A percentile compares a stretch with the other conserved stretches of the same genome.
Evolutionary conservation across 2,888 invertebrate genomes (phyloP).

Genomic region (Automeris io): DNA sequence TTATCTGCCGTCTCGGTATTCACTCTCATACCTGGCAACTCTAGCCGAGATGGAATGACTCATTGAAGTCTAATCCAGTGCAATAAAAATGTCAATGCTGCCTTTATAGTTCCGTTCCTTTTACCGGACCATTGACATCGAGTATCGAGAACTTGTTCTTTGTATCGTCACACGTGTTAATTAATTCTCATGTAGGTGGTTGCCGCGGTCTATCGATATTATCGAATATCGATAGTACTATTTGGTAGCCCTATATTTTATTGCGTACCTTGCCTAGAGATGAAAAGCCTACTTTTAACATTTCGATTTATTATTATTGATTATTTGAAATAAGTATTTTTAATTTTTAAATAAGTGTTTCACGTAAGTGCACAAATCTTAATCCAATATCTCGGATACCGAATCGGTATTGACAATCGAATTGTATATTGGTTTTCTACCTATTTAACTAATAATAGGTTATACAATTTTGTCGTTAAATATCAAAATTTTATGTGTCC

Average conservation of each 20-base stretch:
- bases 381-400: too few relatives aligned
- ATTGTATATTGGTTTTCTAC: too few relatives aligned
- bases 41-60: slow-evolving; percentile 52
- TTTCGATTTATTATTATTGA: too few relatives aligned
- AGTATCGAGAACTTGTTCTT: slow-evolving; percentile 57
- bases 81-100: slow-evolving; percentile 55
- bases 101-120: slow-evolving; percentile 60
- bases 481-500: too few relatives aligned
- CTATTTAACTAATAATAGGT: too few relatives aligned
- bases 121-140: slow-evolving; percentile 58
- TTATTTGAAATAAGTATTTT: too few relatives aligned
- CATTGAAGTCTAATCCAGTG: slow-evolving; percentile 56
- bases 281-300: slow-evolving; percentile 60
- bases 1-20: too few relatives aligned
- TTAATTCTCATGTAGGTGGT: slow-evolving; percentile 70
- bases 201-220: slow-evolving; percentile 30
- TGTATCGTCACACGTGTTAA: slow-evolving; percentile 64
- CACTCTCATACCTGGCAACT: too few relatives aligned
- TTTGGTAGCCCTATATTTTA: slow-evolving; percentile 69
- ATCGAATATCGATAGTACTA: slow-evolving; percentile 61
- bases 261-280: slow-evolving; percentile 51
- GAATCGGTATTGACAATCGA: too few relatives aligned
- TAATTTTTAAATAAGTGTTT: too few relatives aligned
- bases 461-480: too few relatives aligned
- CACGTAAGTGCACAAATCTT: too few relatives aligned